These are phyloP conservation scores for Polyodon spathula DNA, from an alignment of 2,113 vertebrate species.

Conservation along the genomic window DNA sequence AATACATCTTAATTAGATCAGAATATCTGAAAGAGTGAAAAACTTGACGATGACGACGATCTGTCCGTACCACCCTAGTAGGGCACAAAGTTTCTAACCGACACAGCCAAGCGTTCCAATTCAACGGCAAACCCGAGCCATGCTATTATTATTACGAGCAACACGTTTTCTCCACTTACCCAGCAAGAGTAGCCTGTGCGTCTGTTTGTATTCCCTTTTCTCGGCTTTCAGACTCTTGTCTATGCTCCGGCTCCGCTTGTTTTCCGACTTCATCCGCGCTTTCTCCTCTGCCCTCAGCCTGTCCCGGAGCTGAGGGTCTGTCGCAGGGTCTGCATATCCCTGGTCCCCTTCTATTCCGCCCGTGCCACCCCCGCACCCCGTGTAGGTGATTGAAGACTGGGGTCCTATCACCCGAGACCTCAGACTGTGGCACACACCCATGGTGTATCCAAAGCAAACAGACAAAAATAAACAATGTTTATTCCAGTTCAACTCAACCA, in stretches of 20 bases:
- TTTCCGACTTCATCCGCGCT: constrained; percentile 40
- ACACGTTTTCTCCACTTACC: constrained; percentile 53
- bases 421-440: constrained; percentile 44
- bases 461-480: constrained; percentile 8
- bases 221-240: constrained; percentile 58
- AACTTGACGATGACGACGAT: too few relatives aligned
- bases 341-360: constrained; percentile 25
- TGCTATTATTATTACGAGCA: too few relatives aligned
- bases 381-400: constrained; percentile 40
- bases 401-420: constrained; percentile 38
- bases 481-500: not conserved
- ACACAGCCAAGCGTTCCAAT: too few relatives aligned
- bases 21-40: too few relatives aligned
- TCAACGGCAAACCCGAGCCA: too few relatives aligned
- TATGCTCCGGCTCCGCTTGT: constrained; percentile 54
- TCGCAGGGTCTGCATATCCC: constrained; percentile 22
- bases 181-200: constrained; percentile 65
- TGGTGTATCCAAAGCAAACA: constrained; percentile 15
- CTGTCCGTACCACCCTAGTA: too few relatives aligned
- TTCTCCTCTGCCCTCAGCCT: constrained; percentile 29
- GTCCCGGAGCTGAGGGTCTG: constrained; percentile 35
- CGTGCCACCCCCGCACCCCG: constrained; percentile 22
- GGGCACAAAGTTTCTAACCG: too few relatives aligned
- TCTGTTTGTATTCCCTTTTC: constrained; percentile 60
- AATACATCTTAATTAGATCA: too few relatives aligned